A percentile compares a stretch with the other conserved stretches of the same genome.
Evolutionary conservation across 2,888 invertebrate species (phyloP).

Genomic region (Drosophila borealis): DNA sequence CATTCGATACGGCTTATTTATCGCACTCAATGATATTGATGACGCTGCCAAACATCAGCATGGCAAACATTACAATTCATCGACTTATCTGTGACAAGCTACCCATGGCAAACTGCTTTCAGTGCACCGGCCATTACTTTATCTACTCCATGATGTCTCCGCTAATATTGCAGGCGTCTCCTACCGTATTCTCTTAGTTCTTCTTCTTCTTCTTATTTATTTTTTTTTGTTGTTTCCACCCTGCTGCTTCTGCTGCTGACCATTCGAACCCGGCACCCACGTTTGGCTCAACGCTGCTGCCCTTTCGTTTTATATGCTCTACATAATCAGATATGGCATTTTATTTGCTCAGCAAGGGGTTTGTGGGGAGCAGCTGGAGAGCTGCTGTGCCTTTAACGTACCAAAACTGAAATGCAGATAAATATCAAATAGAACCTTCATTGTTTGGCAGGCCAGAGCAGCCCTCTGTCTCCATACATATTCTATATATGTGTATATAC

Average conservation of each 20-base stretch:
- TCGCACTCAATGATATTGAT: conserved; percentile 47
- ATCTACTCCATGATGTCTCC: conserved; percentile 67
- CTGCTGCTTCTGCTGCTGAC: conserved; percentile 25
- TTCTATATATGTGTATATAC: conserved; percentile 15
- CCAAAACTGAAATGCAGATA: conserved; percentile 70
- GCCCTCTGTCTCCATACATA: conserved; percentile 22
- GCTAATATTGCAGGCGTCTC: conserved; percentile 68
- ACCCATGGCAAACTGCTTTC: conserved; percentile 31
- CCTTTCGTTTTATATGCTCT: conserved; percentile 68
- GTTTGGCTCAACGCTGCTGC: conserved; percentile 32
- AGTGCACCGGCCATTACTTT: conserved; percentile 70
- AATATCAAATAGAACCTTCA: conserved; percentile 76
- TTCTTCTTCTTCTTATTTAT: conserved; percentile 5
- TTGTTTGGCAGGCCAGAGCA: conserved; percentile 56
- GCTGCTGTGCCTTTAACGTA: conserved; percentile 23
- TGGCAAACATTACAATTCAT: conserved; percentile 63
- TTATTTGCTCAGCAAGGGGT: conserved; percentile 59
- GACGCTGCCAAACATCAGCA: conserved; percentile 41
- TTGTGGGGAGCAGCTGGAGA: background rate
- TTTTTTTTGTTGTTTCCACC: conserved; percentile 30
- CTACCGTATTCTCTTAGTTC: conserved; percentile 14
- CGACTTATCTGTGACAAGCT: conserved; percentile 49
- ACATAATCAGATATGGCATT: conserved; percentile 76
- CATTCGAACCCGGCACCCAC: conserved; percentile 40
- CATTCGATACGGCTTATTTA: conserved; percentile 30